These are phyloP conservation scores for Pegoplata infirma DNA, from an alignment of 2,888 invertebrate species.

Conservation along the genomic window DNA sequence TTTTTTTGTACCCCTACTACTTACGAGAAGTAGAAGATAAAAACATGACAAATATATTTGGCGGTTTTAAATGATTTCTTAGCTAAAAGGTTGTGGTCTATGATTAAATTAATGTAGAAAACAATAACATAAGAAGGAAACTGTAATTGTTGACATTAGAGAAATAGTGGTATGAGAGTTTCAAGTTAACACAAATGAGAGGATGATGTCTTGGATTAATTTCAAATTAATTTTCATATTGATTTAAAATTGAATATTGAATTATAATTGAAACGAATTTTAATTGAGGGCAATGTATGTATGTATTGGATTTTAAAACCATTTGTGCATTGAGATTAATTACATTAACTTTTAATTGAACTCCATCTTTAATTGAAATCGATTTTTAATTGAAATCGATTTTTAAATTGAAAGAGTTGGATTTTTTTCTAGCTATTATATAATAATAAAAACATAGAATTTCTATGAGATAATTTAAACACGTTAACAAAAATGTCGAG, in stretches of 20 bases:
- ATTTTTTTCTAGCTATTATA: no score
- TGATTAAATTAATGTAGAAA: constrained; percentile 41
- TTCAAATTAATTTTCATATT: background rate
- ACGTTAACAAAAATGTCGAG: no score
- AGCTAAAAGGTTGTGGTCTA: constrained; percentile 60
- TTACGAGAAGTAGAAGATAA: constrained; percentile 7
- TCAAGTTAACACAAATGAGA: background rate
- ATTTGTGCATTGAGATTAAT: no score
- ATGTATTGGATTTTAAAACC: no score
- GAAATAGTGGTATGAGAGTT: background rate
- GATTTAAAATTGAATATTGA: background rate
- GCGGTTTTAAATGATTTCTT: constrained; percentile 46
- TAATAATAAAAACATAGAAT: no score
- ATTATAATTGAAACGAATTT: background rate
- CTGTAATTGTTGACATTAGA: constrained; percentile 32
- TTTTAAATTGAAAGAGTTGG: no score
- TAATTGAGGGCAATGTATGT: no score
- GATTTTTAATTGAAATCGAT: no score
- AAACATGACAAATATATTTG: constrained; percentile 47
- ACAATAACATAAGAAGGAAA: constrained; percentile 36
- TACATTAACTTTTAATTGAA: no score
- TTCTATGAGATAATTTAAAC: no score
- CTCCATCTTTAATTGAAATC: no score
- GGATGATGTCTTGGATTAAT: constrained; percentile 35
- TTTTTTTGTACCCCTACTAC: no score